Percentiles rank a stretch among this genome's conserved stretches.
Evolutionary conservation across 2,888 invertebrate genomes (phyloP).

Genomic region (Piscicola geometra): DNA sequence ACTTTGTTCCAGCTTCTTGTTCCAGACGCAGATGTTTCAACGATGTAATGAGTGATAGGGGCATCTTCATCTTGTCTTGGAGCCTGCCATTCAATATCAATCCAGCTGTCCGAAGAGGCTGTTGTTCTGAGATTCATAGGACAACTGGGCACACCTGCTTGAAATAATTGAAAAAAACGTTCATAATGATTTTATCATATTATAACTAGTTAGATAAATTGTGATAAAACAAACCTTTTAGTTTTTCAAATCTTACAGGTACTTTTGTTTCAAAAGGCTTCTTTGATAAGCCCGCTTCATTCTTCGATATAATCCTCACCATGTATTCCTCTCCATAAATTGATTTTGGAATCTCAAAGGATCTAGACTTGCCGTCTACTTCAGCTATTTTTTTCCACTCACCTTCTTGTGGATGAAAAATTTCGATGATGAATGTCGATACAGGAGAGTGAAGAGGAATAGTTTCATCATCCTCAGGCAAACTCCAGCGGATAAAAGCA

Average conservation of each 20-base stretch:
- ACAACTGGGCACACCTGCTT: slow-evolving; percentile 40
- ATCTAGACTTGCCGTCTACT: slow-evolving; percentile 24
- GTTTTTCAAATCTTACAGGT: slow-evolving; percentile 58
- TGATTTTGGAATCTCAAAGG: slow-evolving; percentile 25
- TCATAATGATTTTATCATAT: too few species aligned
- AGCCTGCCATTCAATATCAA: slow-evolving; percentile 49
- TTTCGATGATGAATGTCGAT: neutral
- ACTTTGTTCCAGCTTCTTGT: slow-evolving; percentile 3
- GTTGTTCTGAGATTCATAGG: slow-evolving; percentile 40
- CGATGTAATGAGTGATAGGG: slow-evolving; percentile 41
- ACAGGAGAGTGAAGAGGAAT: neutral
- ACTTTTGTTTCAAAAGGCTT: slow-evolving; percentile 68
- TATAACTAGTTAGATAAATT: neutral
- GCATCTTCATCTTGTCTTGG: slow-evolving; percentile 50
- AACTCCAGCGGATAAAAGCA: neutral
- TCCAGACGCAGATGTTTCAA: slow-evolving; percentile 19
- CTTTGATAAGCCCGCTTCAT: slow-evolving; percentile 66
- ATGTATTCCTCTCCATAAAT: slow-evolving; percentile 61
- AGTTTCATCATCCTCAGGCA: neutral
- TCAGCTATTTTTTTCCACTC: slow-evolving; percentile 25
- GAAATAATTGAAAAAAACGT: neutral
- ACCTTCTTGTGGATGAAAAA: neutral
- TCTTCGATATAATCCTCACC: slow-evolving; percentile 77
- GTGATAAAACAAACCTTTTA: neutral
- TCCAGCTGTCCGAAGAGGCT: slow-evolving; percentile 26